Percentiles rank a stretch among this genome's conserved stretches.
These are phyloP conservation scores for Choreutis nemorana DNA, from an alignment of 2,888 invertebrate genomes.

Conservation along the genomic window DNA sequence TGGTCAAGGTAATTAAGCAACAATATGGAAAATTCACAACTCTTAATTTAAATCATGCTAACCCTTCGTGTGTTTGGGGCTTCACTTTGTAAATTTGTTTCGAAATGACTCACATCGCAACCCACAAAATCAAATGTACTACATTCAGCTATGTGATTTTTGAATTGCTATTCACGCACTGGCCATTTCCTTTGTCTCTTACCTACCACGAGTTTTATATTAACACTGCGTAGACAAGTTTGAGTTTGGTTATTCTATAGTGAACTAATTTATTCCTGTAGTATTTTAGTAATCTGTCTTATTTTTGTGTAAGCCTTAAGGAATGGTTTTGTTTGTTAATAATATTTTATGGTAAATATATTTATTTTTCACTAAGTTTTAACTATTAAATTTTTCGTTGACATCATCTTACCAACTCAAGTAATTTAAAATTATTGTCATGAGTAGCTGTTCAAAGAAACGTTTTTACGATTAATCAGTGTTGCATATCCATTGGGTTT, in stretches of 20 bases:
- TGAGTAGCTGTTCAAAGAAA: too few relatives aligned
- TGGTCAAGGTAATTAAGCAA: slow-evolving; percentile 61
- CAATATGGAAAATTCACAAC: slow-evolving; percentile 51
- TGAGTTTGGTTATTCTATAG: background rate
- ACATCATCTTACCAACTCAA: too few relatives aligned
- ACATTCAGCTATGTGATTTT: slow-evolving; percentile 23
- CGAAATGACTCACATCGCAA: slow-evolving; percentile 42
- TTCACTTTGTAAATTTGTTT: slow-evolving; percentile 55
- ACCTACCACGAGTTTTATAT: background rate
- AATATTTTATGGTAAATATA: background rate
- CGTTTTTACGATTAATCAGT: too few relatives aligned
- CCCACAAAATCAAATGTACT: slow-evolving; percentile 29
- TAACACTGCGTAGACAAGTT: background rate
- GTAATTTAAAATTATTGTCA: too few relatives aligned
- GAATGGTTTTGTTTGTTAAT: slow-evolving; percentile 1
- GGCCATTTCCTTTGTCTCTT: background rate
- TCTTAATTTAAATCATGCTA: slow-evolving; percentile 50
- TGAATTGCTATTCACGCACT: slow-evolving; percentile 19
- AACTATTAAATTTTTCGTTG: too few relatives aligned
- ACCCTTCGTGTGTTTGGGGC: slow-evolving; percentile 52
- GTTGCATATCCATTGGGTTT: too few relatives aligned
- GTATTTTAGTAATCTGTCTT: slow-evolving; percentile 2
- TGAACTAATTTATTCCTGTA: too few relatives aligned
- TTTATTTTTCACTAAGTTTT: slow-evolving; percentile 5
- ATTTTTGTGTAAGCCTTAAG: slow-evolving; percentile 1